A percentile compares a stretch with the other conserved stretches of the same genome.
phyloP scores from a whole-genome alignment of 2,888 invertebrate genomes.

The Troglohyphantes excavatus region DNA sequence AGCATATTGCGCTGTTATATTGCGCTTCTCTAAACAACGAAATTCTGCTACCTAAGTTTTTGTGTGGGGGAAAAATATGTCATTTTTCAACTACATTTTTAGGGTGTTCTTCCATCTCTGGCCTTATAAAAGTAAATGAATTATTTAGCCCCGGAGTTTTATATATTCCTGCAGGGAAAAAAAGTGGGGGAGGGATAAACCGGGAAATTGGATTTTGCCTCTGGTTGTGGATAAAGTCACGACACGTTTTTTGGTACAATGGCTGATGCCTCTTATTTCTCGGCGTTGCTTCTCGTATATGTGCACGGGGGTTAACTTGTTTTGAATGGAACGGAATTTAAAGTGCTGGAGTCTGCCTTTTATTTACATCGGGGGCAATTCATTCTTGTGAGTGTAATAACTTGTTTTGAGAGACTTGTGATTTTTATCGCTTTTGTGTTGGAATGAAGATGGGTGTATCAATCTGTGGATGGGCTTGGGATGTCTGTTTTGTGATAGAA shows the following conservation, averaged over 20 bases:
- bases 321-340: conserved; percentile 52
- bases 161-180: conserved; percentile 53
- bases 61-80: conserved; percentile 49
- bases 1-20: conserved; percentile 43
- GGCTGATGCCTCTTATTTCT: conserved; percentile 26
- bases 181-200: conserved; percentile 26
- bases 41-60: conserved; percentile 30
- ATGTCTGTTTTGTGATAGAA: neutral
- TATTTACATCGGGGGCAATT: conserved; percentile 32
- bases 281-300: neutral
- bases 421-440: conserved; percentile 34
- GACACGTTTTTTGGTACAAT: conserved; percentile 29
- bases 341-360: conserved; percentile 19
- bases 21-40: conserved; percentile 35
- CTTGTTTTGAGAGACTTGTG: conserved; percentile 21
- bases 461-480: neutral
- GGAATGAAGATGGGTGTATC: conserved; percentile 5
- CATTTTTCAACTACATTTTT: conserved; percentile 70
- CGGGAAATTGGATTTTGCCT: conserved; percentile 65
- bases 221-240: conserved; percentile 54
- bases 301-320: conserved; percentile 40
- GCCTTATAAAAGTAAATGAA: conserved; percentile 67
- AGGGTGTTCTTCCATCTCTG: conserved; percentile 32
- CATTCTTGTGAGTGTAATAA: conserved; percentile 10
- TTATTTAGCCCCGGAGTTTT: conserved; percentile 63